These are phyloP conservation scores for Isurus oxyrinchus DNA, from an alignment of 2,113 vertebrate species.

Conservation along the genomic window DNA sequence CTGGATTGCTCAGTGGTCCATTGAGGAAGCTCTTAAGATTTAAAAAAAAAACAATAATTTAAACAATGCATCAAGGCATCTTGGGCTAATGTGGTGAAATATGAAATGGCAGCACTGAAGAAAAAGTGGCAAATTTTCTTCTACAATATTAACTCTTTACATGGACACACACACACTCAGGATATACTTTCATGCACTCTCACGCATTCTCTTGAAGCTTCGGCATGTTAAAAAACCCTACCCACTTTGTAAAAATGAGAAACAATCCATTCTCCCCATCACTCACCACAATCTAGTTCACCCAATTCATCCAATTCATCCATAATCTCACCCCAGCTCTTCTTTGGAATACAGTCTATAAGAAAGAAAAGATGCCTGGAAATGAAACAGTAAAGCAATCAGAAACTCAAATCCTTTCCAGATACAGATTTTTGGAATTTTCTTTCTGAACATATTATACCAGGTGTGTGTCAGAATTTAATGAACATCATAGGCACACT, in stretches of 20 bases:
- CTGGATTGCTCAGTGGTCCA: not conserved
- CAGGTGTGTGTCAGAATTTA: not conserved
- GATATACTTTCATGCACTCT: not conserved
- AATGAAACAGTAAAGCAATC: conserved; percentile 22
- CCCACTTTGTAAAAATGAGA: conserved; percentile 18
- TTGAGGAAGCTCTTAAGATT: not conserved
- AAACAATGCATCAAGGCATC: not conserved
- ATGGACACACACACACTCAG: not conserved
- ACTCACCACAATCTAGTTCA: conserved; percentile 34
- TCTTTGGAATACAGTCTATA: conserved; percentile 31
- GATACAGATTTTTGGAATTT: conserved; percentile 16
- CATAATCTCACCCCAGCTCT: conserved; percentile 27
- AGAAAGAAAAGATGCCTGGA: not conserved
- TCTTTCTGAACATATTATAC: not conserved
- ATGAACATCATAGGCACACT: not conserved
- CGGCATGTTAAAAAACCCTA: not conserved
- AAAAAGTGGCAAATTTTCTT: not conserved
- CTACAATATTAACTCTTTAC: not conserved
- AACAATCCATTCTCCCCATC: not conserved
- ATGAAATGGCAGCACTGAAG: not conserved
- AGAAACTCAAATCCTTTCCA: conserved; percentile 23
- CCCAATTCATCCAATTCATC: conserved; percentile 30
- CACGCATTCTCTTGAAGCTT: not conserved
- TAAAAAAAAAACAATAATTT: not conserved
- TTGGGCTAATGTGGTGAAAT: not conserved